A percentile compares a stretch with the other conserved stretches of the same genome.
Evolutionary conservation across 2,797 vertebrate species (phyloP).

Genomic region (Salarias fasciatus): DNA sequence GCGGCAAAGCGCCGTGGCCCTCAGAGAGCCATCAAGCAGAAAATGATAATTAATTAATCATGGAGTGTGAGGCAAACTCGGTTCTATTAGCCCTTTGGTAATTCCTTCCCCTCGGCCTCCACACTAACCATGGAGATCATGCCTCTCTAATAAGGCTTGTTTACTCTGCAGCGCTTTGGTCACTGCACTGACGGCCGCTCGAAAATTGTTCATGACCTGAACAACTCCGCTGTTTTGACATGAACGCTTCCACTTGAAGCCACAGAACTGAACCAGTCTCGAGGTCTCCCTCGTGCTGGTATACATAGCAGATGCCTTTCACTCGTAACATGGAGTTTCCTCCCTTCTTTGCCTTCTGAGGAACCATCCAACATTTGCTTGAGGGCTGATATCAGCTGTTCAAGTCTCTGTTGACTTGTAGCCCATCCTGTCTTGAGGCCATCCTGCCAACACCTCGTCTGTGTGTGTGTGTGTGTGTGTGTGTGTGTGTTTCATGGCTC

Average conservation of each 20-base stretch:
- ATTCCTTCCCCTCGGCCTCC: conserved; percentile 67
- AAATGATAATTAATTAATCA: conserved; percentile 86
- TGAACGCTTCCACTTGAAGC: conserved; percentile 11
- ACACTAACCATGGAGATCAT: conserved; percentile 66
- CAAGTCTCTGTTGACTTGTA: conserved; percentile 25
- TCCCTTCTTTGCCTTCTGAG: neutral
- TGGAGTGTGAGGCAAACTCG: conserved; percentile 72
- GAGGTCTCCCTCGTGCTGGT: conserved; percentile 27
- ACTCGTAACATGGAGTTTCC: conserved; percentile 22
- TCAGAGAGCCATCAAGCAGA: conserved; percentile 82
- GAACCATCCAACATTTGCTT: conserved; percentile 14
- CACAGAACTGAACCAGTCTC: conserved; percentile 33
- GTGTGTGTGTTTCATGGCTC: conserved; percentile 29
- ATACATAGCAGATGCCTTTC: conserved; percentile 19
- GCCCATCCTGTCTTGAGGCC: conserved; percentile 7
- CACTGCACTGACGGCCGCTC: conserved; percentile 50
- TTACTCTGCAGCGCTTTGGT: conserved; percentile 55
- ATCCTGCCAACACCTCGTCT: conserved; percentile 12
- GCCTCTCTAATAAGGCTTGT: conserved; percentile 45
- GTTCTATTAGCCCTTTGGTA: conserved; percentile 79
- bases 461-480: too few species aligned
- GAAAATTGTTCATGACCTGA: conserved; percentile 39
- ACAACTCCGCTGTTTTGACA: conserved; percentile 24
- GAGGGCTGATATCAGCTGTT: conserved; percentile 14
- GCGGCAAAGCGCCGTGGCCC: conserved; percentile 66